Percentiles rank a stretch among this genome's conserved stretches.
Evolutionary conservation across 2,113 vertebrate species (phyloP).

Genomic region (Struthidea cinerea): DNA sequence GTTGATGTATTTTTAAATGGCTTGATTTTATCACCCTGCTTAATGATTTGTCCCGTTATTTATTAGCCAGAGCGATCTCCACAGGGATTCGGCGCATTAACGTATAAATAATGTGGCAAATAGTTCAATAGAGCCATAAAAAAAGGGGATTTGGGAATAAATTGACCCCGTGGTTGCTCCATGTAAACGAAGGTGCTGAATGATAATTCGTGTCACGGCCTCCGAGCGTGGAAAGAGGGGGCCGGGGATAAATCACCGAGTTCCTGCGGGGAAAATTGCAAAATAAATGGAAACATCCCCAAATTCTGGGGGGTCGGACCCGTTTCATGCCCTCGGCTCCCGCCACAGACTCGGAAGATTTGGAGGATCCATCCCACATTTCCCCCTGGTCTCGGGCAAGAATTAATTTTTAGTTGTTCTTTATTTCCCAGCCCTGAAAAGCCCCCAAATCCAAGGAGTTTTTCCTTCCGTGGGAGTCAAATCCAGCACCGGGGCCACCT

Average conservation of each 20-base stretch:
- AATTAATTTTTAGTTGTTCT: not conserved
- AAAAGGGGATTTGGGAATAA: constrained; percentile 79
- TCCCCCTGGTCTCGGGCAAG: not conserved
- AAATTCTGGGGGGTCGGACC: not conserved
- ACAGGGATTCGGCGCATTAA: constrained; percentile 76
- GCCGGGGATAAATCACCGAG: not conserved
- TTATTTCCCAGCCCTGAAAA: not conserved
- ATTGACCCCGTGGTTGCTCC: constrained; percentile 77
- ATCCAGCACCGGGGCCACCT: not conserved
- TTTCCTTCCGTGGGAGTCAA: not conserved
- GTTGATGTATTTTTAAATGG: constrained; percentile 83
- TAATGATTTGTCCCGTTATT: constrained; percentile 83
- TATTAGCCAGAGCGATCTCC: constrained; percentile 75
- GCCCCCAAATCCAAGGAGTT: not conserved
- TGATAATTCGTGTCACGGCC: constrained; percentile 70
- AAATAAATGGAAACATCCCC: not conserved
- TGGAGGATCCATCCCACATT: not conserved
- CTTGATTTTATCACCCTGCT: constrained; percentile 80
- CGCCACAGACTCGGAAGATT: not conserved
- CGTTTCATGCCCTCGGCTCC: not conserved
- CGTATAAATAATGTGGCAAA: constrained; percentile 83
- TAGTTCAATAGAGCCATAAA: constrained; percentile 81
- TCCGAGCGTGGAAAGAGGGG: constrained; percentile 23
- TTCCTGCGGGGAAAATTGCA: not conserved
- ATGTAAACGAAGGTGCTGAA: constrained; percentile 72